A percentile compares a stretch with the other conserved stretches of the same genome.
These are phyloP conservation scores for Crypturellus tataupa DNA, from an alignment of 2,797 vertebrate species.

Conservation along the genomic window DNA sequence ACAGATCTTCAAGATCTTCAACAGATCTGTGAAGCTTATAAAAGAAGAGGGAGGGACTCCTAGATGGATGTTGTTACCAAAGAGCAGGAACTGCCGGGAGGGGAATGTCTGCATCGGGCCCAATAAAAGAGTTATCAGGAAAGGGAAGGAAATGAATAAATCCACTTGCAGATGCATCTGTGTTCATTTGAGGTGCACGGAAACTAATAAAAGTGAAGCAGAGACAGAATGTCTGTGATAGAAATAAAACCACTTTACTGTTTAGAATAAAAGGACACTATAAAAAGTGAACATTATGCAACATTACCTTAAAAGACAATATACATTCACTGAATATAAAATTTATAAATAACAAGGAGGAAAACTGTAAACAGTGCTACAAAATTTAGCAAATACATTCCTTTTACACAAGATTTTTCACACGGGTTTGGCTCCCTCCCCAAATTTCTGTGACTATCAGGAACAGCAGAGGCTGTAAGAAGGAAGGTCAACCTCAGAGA, in stretches of 20 bases:
- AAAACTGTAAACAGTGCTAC: constrained; percentile 87
- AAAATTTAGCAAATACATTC: constrained; percentile 87
- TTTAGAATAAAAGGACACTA: constrained; percentile 88
- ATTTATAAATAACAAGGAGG: constrained; percentile 89
- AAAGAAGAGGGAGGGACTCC: neutral
- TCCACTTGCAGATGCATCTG: constrained; percentile 12
- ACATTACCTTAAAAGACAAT: constrained; percentile 86
- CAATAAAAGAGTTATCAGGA: neutral
- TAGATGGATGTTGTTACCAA: neutral
- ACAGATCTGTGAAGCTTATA: neutral
- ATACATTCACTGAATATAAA: constrained; percentile 89
- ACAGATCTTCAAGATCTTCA: neutral
- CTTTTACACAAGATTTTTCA: constrained; percentile 80
- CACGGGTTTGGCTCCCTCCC: constrained; percentile 73
- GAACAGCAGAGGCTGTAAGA: constrained; percentile 71
- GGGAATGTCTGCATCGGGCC: neutral
- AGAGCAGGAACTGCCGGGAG: neutral
- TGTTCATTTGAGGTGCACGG: neutral
- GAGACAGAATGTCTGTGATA: constrained; percentile 80
- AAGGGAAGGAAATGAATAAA: constrained; percentile 25
- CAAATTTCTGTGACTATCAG: constrained; percentile 73
- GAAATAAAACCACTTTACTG: constrained; percentile 89
- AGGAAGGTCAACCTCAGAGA: constrained; percentile 17
- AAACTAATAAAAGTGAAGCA: constrained; percentile 66
- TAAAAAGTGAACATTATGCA: constrained; percentile 88